Evolutionary conservation across 2,113 vertebrate genomes (phyloP).

Genomic region (Corythornis cristatus): DNA sequence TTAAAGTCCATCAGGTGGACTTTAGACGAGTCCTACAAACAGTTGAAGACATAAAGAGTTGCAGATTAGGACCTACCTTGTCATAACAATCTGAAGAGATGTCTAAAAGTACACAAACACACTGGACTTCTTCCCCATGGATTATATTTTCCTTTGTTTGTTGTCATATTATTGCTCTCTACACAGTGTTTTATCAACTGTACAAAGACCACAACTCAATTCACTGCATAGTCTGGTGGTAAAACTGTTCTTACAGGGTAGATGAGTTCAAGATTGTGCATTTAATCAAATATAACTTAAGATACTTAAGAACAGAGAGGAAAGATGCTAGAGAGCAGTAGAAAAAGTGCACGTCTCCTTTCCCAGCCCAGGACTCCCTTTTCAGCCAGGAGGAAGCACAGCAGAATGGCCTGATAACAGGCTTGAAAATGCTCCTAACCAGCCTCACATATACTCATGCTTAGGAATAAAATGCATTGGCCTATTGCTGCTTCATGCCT

Average conservation of each 20-base stretch:
- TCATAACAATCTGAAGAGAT: background rate
- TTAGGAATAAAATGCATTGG: background rate
- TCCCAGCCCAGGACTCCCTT: background rate
- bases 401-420: background rate
- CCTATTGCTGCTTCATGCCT: background rate
- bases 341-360: background rate
- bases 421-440: background rate
- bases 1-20: background rate
- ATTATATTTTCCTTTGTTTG: background rate
- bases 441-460: background rate
- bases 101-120: background rate
- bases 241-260: background rate
- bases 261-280: background rate
- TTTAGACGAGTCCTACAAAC: fast-evolving
- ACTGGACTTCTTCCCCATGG: background rate
- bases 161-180: background rate
- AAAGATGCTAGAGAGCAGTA: background rate
- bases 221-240: background rate
- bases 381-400: background rate
- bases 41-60: background rate
- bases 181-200: background rate
- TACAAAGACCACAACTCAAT: background rate
- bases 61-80: background rate
- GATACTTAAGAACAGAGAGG: background rate
- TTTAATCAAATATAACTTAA: background rate